phyloP scores from a whole-genome alignment of 2,797 vertebrate genomes.

The Synanceia verrucosa region DNA sequence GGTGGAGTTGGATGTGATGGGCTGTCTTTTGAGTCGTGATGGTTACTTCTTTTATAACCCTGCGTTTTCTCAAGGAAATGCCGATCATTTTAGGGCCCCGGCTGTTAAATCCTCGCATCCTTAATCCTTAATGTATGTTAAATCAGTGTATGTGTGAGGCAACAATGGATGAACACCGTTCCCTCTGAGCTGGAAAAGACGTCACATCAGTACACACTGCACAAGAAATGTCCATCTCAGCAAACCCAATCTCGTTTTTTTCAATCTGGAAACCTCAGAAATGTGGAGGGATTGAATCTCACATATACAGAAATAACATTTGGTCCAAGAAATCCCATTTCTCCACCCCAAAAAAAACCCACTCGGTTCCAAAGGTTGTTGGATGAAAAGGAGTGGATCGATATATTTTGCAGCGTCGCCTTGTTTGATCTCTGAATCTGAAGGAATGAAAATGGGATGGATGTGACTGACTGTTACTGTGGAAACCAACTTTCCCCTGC shows the following conservation, averaged over 20 bases:
- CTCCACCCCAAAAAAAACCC: neutral
- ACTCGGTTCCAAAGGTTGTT: neutral
- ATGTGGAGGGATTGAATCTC: neutral
- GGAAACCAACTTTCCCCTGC: constrained; percentile 80
- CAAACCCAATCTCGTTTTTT: neutral
- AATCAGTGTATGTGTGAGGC: constrained; percentile 3
- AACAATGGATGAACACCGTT: constrained; percentile 29
- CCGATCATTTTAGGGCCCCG: neutral
- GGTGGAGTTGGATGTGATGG: constrained; percentile 7
- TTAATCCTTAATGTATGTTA: neutral
- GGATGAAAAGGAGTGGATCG: constrained; percentile 3
- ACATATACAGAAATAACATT: neutral
- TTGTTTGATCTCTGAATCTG: constrained; percentile 41
- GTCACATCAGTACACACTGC: constrained; percentile 16
- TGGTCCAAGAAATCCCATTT: neutral
- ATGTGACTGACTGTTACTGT: constrained; percentile 76
- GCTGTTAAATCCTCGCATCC: neutral
- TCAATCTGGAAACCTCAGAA: neutral
- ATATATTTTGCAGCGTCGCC: constrained; percentile 10
- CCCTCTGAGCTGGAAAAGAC: constrained; percentile 29
- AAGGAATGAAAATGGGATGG: constrained; percentile 52
- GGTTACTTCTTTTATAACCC: neutral
- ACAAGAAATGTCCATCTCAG: constrained; percentile 12
- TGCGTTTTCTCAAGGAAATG: neutral
- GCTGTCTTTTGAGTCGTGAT: constrained; percentile 8